Base-by-base conservation (phyloP, 2,797 vertebrate species). In the Falco novaeseelandiae region DNA sequence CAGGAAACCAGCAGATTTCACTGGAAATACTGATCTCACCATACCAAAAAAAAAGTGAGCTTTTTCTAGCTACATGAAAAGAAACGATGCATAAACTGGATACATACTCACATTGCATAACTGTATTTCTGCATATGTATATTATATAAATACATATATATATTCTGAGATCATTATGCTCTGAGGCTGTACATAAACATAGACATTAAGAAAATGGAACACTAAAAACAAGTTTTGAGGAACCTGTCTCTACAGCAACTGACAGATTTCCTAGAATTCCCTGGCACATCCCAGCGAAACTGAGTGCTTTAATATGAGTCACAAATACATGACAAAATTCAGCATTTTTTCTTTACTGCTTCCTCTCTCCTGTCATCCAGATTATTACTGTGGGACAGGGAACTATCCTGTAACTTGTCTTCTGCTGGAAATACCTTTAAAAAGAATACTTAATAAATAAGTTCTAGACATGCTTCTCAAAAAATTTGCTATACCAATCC, bases 211-310 rank as follows among this genome's bases (percentile, higher is more conserved):
- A 72, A 95, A 94, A 79, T 12, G 16, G 82, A 91, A 82, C 21
- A 40, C 32, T 34, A 63, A 63, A 66, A 90, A 8, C 49, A 90
- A 80, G n/a, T 85, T 96, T 67, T 57, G 88, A 96, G 81, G 52
- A 90, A 90, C 77, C 29, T 36, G 59, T 49, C 82, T 74, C 81
- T 87, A 66, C 70, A 96, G 88, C 81, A 93, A 74, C 65, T 44
- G 81, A 79, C 46, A 97, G 80, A 38, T 92, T 65, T 89, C 93
- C 93, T 93, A 76, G 76, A 95, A 89, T 77, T 85, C 88, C 87
- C 74, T 87, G 81, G 71, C 94, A 89, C 61, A 83, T 6, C 71
- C 54, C 90, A 69, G 86, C 2, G 12, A 83, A n/a, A 67, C 66
- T 42, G 58, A 72, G 38, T 12, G 9, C 30, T 49, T 51, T 44